phyloP scores from a whole-genome alignment of 2,888 invertebrate genomes.

The Epicampocera succincta region DNA sequence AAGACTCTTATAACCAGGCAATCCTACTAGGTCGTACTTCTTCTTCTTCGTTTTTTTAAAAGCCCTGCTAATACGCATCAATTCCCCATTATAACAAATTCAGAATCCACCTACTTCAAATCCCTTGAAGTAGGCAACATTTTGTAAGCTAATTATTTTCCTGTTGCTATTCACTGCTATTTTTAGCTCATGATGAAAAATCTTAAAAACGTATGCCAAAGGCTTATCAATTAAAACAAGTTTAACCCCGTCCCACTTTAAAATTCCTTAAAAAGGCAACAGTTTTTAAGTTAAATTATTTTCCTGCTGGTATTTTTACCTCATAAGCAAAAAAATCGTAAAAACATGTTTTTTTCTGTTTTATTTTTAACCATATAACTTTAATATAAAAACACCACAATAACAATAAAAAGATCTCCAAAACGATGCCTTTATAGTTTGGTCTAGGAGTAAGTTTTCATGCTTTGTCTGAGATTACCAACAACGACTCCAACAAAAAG shows the following conservation, averaged over 20 bases:
- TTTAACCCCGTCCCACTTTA: background rate
- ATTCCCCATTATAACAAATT: too few relatives aligned
- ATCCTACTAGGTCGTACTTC: too few relatives aligned
- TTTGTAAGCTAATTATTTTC: too few relatives aligned
- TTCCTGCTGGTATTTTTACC: slow-evolving; percentile 1
- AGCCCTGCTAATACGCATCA: too few relatives aligned
- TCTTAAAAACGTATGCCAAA: too few relatives aligned
- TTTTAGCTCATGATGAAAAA: too few relatives aligned
- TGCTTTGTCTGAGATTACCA: slow-evolving; percentile 33
- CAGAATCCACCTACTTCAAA: too few relatives aligned
- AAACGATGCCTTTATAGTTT: slow-evolving; percentile 12
- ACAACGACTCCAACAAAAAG: background rate
- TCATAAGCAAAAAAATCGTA: background rate
- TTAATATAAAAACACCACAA: slow-evolving; percentile 28
- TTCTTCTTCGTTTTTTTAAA: too few relatives aligned
- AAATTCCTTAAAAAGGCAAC: slow-evolving; percentile 6
- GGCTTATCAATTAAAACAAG: too few relatives aligned
- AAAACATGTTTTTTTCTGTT: background rate
- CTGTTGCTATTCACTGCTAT: too few relatives aligned
- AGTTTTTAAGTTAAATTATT: slow-evolving; percentile 9
- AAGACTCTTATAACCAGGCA: too few relatives aligned
- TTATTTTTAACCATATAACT: slow-evolving; percentile 15
- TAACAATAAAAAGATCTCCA: slow-evolving; percentile 40
- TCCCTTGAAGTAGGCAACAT: too few relatives aligned
- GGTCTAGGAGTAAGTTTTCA: slow-evolving; percentile 2